Evolutionary conservation across 2,113 vertebrate genomes (phyloP).

Genomic region (Diadophis punctatus): DNA sequence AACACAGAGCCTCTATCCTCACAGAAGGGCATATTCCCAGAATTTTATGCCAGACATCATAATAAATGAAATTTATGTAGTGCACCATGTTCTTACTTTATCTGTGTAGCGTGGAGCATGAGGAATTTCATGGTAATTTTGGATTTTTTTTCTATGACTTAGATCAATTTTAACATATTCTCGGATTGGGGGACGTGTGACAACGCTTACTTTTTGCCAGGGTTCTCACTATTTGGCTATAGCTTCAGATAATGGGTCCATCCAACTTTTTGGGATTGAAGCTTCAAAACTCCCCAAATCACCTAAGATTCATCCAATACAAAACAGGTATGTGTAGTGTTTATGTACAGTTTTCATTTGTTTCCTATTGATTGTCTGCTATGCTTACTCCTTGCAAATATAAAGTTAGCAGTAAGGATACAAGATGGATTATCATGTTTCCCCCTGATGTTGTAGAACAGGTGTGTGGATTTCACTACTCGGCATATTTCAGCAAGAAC

Average conservation of each 20-base stretch:
- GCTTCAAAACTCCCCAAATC: constrained; percentile 93
- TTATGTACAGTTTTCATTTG: not conserved
- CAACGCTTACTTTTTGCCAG: constrained; percentile 93
- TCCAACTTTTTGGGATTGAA: constrained; percentile 92
- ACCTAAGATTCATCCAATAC: constrained; percentile 91
- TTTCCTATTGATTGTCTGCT: not conserved
- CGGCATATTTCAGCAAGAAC: not conserved
- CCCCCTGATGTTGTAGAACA: not conserved
- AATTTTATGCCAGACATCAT: not conserved
- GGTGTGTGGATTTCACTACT: not conserved
- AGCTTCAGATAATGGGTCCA: constrained; percentile 89
- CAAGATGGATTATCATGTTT: not conserved
- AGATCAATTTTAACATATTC: constrained; percentile 94
- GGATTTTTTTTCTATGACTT: not conserved
- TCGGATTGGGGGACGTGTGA: constrained; percentile 88
- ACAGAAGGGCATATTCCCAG: not conserved
- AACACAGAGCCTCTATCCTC: not conserved
- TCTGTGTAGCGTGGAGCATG: not conserved
- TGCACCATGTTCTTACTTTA: not conserved
- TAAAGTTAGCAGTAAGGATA: not conserved
- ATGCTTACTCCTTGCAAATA: not conserved
- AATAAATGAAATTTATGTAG: not conserved
- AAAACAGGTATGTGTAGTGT: constrained; percentile 80
- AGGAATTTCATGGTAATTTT: constrained; percentile 6
- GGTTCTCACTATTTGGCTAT: constrained; percentile 93